Conservation (phyloP, 2,113 vertebrate species). For the Helogale parvula region DNA sequence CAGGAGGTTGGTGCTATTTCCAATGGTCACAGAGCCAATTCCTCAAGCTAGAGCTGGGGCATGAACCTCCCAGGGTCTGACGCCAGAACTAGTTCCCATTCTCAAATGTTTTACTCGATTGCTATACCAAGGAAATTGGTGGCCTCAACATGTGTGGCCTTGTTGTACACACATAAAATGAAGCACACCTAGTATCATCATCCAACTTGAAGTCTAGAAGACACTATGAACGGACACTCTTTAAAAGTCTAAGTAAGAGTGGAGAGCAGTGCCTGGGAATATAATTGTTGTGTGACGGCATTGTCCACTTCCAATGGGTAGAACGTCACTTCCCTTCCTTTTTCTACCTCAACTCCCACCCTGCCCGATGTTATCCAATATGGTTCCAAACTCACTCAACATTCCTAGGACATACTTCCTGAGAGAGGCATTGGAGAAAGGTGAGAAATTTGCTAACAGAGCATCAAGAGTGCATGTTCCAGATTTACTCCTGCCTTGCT, state of each 20-base stretch:
- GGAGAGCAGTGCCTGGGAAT: background rate
- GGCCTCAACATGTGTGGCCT: background rate
- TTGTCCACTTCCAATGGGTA: background rate
- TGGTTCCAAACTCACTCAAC: background rate
- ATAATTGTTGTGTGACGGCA: background rate
- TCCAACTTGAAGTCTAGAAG: background rate
- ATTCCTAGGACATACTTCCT: background rate
- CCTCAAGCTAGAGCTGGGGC: background rate
- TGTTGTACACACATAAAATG: background rate
- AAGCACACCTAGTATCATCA: background rate
- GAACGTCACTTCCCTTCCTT: background rate
- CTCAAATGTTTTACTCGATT: constrained; percentile 37
- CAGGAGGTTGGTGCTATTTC: background rate
- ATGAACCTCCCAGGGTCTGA: background rate
- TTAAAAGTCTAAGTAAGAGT: background rate
- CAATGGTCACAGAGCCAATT: background rate
- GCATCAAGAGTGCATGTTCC: background rate
- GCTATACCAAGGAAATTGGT: background rate
- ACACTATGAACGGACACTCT: background rate
- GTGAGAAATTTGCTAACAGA: background rate
- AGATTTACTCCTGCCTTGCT: background rate
- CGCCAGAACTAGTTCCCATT: background rate
- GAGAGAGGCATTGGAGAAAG: background rate
- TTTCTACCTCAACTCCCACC: background rate
- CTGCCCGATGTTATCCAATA: background rate